A percentile compares a stretch with the other conserved stretches of the same genome.
These are phyloP conservation scores for Hafferia zeledoni DNA, from an alignment of 2,797 vertebrate genomes.

Conservation along the genomic window DNA sequence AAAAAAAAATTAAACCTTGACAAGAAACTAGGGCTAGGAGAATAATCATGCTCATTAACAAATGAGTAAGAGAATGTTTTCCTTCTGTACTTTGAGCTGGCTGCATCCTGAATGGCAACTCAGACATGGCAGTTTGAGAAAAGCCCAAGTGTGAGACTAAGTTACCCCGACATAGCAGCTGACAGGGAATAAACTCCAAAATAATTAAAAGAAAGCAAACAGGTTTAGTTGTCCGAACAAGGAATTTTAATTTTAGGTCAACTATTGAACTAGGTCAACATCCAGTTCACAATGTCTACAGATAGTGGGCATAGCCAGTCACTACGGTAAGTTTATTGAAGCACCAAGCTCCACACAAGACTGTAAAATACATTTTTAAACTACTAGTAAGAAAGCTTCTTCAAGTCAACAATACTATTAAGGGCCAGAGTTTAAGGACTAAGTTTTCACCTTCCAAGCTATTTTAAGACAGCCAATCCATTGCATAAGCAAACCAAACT, in stretches of 20 bases:
- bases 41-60: background rate
- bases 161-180: slow-evolving; percentile 39
- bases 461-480: slow-evolving; percentile 70
- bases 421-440: slow-evolving; percentile 69
- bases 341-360: slow-evolving; percentile 73
- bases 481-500: slow-evolving; percentile 65
- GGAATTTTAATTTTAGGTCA: slow-evolving; percentile 74
- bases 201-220: slow-evolving; percentile 74
- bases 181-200: slow-evolving; percentile 63
- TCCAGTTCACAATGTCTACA: slow-evolving; percentile 73
- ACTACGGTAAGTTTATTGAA: slow-evolving; percentile 73
- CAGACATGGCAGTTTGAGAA: background rate
- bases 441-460: slow-evolving; percentile 67
- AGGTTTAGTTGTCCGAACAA: slow-evolving; percentile 72
- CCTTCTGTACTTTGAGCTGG: background rate
- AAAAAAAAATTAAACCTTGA: background rate
- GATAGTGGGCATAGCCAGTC: slow-evolving; percentile 72
- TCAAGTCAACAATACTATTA: slow-evolving; percentile 69
- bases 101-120: background rate
- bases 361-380: slow-evolving; percentile 73
- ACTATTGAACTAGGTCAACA: slow-evolving; percentile 74
- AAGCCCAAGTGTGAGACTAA: slow-evolving; percentile 33
- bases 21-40: background rate
- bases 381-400: slow-evolving; percentile 72
- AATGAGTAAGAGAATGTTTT: background rate